Evolutionary conservation across 2,888 invertebrate genomes (phyloP), one percentile per base, ranked within the genome.

Genomic region (Sylvicola cinctus): DNA sequence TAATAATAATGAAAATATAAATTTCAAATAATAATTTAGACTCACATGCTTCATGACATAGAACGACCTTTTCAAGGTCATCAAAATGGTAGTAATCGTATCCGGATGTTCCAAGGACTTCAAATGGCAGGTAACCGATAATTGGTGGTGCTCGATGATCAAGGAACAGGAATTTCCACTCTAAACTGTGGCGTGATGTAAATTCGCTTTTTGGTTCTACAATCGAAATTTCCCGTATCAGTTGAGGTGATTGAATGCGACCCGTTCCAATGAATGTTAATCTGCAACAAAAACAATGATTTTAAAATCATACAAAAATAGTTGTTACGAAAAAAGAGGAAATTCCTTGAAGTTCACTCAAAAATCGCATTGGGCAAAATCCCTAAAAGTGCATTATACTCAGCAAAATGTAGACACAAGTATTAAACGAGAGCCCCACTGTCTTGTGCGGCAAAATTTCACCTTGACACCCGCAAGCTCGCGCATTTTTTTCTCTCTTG

Each of bases 81-180:
- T 93, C 91, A 32, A 87, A 77, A 52, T 93, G 91, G 49, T 90
- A 91, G 51, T 93, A 91, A 52, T 93, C 91, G 52, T 91, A 93
- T 2, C 90, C 90, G 0, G 91, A 91, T 1, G 90, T 93, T 29
- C 93, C 93, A 3, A 93, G 63, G 17, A 93, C 80, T 58, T 93
- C 93, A 51, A 91, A 90, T 0, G 91, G 91, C 46, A 90, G 61
- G 44, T 91, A 93, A 0, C 90, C 90, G 41, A 90, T 87, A 33
- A 90, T 84, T 0, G 84, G 79, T 2, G 87, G 78, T 1, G 87
- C 88, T 47, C 88, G 70, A 49, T 90, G 87, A 51, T 93, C 91
- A 16, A 93, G 58, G 51, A 87, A 90, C 15, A 93, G 60, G 51
- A 90, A 93, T 54, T 93, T 91, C 91, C 91, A 93, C 54, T 93